phyloP scores from a whole-genome alignment of 1,140 invertebrate species.

The Vollenhovia emeryi region DNA sequence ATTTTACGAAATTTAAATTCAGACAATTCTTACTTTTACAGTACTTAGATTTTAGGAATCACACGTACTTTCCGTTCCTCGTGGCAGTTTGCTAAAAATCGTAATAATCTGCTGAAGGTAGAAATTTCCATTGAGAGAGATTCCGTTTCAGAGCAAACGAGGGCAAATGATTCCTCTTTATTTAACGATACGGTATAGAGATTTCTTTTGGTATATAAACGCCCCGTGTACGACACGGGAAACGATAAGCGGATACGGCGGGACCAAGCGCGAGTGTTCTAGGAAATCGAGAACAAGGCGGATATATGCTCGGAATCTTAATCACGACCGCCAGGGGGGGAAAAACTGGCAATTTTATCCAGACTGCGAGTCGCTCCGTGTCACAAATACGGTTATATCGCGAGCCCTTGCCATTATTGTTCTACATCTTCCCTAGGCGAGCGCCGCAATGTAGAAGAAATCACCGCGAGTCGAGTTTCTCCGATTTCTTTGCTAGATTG shows the following conservation, averaged over 20 bases:
- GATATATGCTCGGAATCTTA: conserved; percentile 72
- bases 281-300: conserved; percentile 64
- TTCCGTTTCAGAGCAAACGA: neutral
- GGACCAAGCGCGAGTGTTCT: conserved; percentile 65
- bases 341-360: conserved; percentile 70
- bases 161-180: neutral
- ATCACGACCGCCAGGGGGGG: conserved; percentile 56
- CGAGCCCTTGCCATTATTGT: conserved; percentile 66
- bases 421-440: conserved; percentile 45
- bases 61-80: neutral
- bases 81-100: neutral
- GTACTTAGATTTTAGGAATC: neutral
- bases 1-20: neutral
- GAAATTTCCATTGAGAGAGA: neutral
- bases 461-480: conserved; percentile 59
- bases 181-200: neutral
- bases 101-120: neutral
- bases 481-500: conserved; percentile 64
- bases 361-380: conserved; percentile 51
- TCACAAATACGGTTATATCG: conserved; percentile 68
- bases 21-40: neutral
- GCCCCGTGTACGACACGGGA: neutral
- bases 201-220: neutral
- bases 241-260: conserved; percentile 26
- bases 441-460: conserved; percentile 48